These are phyloP conservation scores for Neoascia interrupta DNA, from an alignment of 2,888 invertebrate genomes.

Conservation along the genomic window DNA sequence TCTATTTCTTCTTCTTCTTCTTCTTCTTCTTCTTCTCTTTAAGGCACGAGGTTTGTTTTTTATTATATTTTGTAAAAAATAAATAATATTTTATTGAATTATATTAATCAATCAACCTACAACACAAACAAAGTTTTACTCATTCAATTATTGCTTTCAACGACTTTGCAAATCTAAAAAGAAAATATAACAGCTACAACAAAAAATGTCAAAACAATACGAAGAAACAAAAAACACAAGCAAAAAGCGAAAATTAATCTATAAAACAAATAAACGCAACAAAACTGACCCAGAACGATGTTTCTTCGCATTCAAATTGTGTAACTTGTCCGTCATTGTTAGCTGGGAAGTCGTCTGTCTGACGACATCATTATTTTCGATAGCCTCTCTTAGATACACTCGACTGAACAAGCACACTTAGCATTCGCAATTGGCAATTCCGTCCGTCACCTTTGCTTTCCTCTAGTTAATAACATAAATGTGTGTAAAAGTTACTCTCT, in stretches of 20 bases:
- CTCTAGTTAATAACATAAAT: conserved; percentile 10
- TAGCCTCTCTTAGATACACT: conserved; percentile 48
- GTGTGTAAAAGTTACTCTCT: conserved; percentile 24
- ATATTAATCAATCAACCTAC: conserved; percentile 19
- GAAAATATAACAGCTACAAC: too few species aligned
- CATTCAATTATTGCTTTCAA: conserved; percentile 15
- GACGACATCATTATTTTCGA: conserved; percentile 55
- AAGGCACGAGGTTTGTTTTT: too few species aligned
- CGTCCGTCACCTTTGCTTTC: conserved; percentile 53
- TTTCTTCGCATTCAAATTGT: conserved; percentile 48
- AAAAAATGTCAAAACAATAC: neutral
- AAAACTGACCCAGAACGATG: conserved; percentile 52
- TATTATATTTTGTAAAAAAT: too few species aligned
- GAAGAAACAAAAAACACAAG: neutral
- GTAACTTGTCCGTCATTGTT: conserved; percentile 58
- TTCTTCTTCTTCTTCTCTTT: too few species aligned
- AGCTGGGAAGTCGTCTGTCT: conserved; percentile 53
- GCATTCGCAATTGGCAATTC: conserved; percentile 62
- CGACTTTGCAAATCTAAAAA: conserved; percentile 11
- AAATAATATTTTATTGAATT: conserved; percentile 16
- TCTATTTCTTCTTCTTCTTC: too few species aligned
- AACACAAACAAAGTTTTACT: conserved; percentile 17
- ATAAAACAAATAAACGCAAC: conserved; percentile 38
- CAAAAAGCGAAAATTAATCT: conserved; percentile 28
- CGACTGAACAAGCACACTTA: conserved; percentile 51